These are phyloP conservation scores for Mormyrus iriodes DNA, from an alignment of 2,113 vertebrate genomes.

Conservation along the genomic window DNA sequence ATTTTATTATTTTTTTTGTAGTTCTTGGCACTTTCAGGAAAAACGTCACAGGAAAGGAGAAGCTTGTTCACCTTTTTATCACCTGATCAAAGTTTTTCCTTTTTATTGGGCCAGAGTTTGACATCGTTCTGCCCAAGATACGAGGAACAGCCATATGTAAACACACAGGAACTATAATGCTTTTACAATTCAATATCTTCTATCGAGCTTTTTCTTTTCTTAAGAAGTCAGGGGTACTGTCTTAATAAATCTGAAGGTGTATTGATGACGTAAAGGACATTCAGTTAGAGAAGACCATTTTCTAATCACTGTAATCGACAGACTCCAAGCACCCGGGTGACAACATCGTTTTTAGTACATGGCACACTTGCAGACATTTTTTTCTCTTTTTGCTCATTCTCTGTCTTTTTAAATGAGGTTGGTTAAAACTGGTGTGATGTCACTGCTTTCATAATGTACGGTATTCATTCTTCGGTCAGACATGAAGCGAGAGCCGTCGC, in stretches of 20 bases:
- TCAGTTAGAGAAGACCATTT: conserved; percentile 31
- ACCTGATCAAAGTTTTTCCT: conserved; percentile 13
- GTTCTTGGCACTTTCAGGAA: conserved; percentile 49
- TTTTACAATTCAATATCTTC: conserved; percentile 1
- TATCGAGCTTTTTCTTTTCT: conserved; percentile 18
- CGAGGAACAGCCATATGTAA: conserved; percentile 32
- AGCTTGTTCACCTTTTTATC: conserved; percentile 16
- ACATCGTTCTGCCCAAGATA: conserved; percentile 13
- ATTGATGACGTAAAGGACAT: conserved; percentile 34
- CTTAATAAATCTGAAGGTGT: conserved; percentile 28
- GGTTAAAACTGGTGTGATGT: conserved; percentile 21
- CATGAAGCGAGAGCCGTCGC: not conserved
- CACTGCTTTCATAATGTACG: conserved; percentile 5
- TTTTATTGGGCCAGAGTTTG: not conserved
- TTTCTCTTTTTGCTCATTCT: conserved; percentile 7
- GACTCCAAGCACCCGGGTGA: conserved; percentile 11
- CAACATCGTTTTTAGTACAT: conserved; percentile 18
- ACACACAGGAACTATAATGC: conserved; percentile 26
- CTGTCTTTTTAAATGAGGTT: conserved; percentile 9
- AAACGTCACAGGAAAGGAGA: conserved; percentile 36
- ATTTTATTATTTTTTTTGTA: not conserved
- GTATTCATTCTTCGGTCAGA: conserved; percentile 15
- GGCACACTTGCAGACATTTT: conserved; percentile 28
- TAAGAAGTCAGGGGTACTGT: conserved; percentile 19
- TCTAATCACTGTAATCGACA: conserved; percentile 23